phyloP scores from a whole-genome alignment of 2,888 invertebrate species.

The Germaria angustata region DNA sequence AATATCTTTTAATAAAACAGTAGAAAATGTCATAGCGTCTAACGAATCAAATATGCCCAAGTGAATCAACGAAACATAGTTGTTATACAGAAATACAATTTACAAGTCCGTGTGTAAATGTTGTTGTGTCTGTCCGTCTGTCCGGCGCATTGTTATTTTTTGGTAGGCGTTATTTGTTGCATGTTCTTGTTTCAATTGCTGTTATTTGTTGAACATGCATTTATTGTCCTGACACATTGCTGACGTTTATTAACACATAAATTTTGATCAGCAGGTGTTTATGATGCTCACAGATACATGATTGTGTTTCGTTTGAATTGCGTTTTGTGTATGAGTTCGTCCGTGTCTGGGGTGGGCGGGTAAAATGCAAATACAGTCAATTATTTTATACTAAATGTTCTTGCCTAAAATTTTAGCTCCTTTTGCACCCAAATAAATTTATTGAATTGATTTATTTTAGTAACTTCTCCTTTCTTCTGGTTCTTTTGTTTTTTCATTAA shows the following conservation, averaged over 20 bases:
- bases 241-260: constrained; percentile 72
- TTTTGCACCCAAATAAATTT: constrained; percentile 14
- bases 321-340: no score
- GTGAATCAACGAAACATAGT: neutral
- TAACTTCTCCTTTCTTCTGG: neutral
- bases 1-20: neutral
- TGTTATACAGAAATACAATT: neutral
- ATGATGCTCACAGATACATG: constrained; percentile 51
- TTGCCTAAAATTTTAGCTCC: neutral
- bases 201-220: constrained; percentile 56
- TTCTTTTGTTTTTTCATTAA: neutral
- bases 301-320: neutral
- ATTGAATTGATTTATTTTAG: constrained; percentile 42
- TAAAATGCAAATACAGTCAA: constrained; percentile 10
- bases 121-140: neutral
- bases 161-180: constrained; percentile 64
- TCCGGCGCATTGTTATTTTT: constrained; percentile 2
- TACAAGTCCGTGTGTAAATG: constrained; percentile 4
- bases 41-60: neutral
- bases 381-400: constrained; percentile 12
- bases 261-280: constrained; percentile 71
- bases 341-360: neutral
- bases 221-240: constrained; percentile 69
- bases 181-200: constrained; percentile 57
- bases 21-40: neutral